Base-by-base conservation (phyloP, 2,113 vertebrate species). In the Capreolus pygargus region DNA sequence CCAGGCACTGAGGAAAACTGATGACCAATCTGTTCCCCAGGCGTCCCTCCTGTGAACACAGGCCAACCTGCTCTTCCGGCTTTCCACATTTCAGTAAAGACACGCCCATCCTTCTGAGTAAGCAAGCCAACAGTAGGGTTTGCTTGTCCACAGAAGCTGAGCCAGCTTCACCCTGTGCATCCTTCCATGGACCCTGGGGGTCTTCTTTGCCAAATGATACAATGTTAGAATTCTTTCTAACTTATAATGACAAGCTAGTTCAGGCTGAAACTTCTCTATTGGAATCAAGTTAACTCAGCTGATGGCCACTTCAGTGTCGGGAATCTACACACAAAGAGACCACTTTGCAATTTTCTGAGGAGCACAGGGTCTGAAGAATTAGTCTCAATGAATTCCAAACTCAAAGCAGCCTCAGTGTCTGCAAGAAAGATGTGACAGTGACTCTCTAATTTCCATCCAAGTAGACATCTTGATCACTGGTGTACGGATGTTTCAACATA, bases 401-500 rank as follows among this genome's bases (percentile, higher is more conserved):
- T 64, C 58, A 88, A 81, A 54, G 30, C 21, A 33, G 14, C 21
- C 14, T 87, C 39, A 36, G 3, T 30, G 17, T 79, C 33, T 45
- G 50, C 76, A 58, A 52, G 39, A 58, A 52, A 70, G 16, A 74
- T 8, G 12, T 25, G 67, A 30, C 78, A 86, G 19, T 15, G 3
- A 36, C 54, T 86, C 43, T 39, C 52, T 86, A 64, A 55, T 89
- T 88, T 67, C 39, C 52, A 58, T 43, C 82, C 7, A 92, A 57
- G 25, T 3, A 70, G 55, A 94, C 67, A 61, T 64, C 58, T 91
- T 91, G 21, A 89, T 28, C 70, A 13, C 36, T 54, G 64, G n/a
- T 96, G 60, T 70, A 74, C 16, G 50, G 86, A 57, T 30, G 23
- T 86, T 88, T 74, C 25, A 89, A 97, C 55, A 79, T 57, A 61